Conservation (phyloP, 2,113 vertebrate genomes). For the Neodon shergylaensis region DNA sequence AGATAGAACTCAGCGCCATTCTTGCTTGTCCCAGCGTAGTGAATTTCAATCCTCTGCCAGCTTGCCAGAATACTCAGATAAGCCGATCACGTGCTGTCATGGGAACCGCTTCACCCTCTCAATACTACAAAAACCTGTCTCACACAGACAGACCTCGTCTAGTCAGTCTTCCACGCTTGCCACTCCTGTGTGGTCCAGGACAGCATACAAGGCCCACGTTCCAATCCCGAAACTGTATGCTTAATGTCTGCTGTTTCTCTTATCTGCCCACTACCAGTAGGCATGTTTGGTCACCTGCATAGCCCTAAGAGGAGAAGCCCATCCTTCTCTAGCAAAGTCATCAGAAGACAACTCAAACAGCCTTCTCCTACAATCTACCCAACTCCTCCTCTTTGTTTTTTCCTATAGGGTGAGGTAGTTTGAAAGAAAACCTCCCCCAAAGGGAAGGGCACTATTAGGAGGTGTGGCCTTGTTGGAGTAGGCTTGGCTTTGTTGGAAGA, state of each 20-base stretch:
- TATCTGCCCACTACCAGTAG: not conserved
- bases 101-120: not conserved
- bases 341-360: not conserved
- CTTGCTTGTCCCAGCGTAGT: not conserved
- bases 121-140: not conserved
- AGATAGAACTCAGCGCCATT: not conserved
- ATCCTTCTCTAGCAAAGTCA: not conserved
- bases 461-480: not conserved
- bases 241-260: not conserved
- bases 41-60: not conserved
- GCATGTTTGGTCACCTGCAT: not conserved
- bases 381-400: not conserved
- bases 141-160: not conserved
- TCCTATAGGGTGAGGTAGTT: not conserved
- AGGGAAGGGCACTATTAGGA: not conserved
- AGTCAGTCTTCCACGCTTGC: not conserved
- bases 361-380: not conserved
- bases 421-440: not conserved
- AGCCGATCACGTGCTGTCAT: not conserved
- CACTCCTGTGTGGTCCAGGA: not conserved
- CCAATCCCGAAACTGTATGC: not conserved
- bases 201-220: not conserved
- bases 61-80: not conserved
- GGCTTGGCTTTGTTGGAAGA: not conserved
- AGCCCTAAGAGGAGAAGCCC: not conserved